phyloP scores from a whole-genome alignment of 2,797 vertebrate genomes.

The Leptodactylus fallax region DNA sequence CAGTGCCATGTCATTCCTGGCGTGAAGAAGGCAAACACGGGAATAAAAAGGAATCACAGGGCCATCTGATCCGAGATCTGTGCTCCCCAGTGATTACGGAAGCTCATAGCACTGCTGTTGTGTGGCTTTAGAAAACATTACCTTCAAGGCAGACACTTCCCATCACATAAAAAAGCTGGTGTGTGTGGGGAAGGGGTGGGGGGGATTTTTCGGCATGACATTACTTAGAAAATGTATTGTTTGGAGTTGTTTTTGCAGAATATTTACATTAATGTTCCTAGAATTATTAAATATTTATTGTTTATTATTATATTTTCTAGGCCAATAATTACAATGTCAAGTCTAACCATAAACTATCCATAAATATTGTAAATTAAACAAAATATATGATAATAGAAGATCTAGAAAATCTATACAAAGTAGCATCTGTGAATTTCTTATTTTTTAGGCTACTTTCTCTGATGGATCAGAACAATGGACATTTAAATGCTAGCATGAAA shows the following conservation, averaged over 20 bases:
- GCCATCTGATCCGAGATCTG: constrained; percentile 55
- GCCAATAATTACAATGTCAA: background rate
- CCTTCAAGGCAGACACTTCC: constrained; percentile 47
- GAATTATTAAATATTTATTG: background rate
- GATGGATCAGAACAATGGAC: too few relatives aligned
- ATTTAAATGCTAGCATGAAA: too few relatives aligned
- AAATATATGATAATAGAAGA: too few relatives aligned
- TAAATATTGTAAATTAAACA: too few relatives aligned
- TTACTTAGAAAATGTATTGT: constrained; percentile 12
- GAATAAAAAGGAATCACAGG: constrained; percentile 60
- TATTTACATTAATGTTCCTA: background rate
- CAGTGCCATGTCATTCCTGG: constrained; percentile 56
- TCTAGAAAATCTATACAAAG: too few relatives aligned
- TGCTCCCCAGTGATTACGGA: constrained; percentile 50
- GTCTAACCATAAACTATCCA: too few relatives aligned
- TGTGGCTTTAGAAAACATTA: constrained; percentile 42
- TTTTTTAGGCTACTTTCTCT: too few relatives aligned
- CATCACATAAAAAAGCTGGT: constrained; percentile 7
- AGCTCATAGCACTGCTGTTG: constrained; percentile 34
- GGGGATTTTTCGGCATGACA: background rate
- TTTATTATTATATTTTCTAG: background rate
- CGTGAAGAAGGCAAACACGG: constrained; percentile 57
- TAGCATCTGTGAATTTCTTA: too few relatives aligned
- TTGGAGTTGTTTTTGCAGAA: background rate
- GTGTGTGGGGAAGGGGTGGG: background rate